Base-by-base conservation (phyloP, 2,888 invertebrate species). In the Heteromurus nitidus region DNA sequence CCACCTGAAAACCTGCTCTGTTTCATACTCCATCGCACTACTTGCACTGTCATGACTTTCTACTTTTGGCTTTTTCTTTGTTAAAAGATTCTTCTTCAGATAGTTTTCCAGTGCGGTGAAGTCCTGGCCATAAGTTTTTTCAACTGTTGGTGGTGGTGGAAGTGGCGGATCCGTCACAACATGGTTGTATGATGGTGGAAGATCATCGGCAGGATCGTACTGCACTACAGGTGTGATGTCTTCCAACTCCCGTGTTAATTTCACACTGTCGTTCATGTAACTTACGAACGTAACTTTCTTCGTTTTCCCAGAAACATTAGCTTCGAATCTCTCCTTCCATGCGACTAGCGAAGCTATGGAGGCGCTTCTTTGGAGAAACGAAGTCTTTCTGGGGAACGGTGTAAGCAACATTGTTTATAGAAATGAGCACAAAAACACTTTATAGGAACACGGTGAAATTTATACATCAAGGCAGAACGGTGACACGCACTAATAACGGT, bases 81-180 rank as follows among this genome's bases (percentile, higher is more conserved):
- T 20, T 3, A 18, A 62, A 3, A 77, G 62, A 26, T 69, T 77
- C 22, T 50, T 77, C 62, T 77, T 69, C 22, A 77, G 30, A 26
- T 69, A 77, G 20, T 30, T 50, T 20, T 77, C 77, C 24, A 77
- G n/a, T 18, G 77, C 77, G 5, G 77, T 69, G 50, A 77, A 77
- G 69, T 77, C 62, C 20, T 77, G 77, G 0, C 22, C 1, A 47
- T 50, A 76, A n/a, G 7, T 42, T 3, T 60, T 47, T 24, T 50
- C 53, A 3, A n/a, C 13, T 13, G 30, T 9, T 30, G 60, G 30
- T 55, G 53, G 53, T 2, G 55, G 42, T 16, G 64, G 62, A n/a
- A n/a, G 36, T 36, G 36, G 36, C 5, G 9, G 31, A 3, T 1
- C 53, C 3, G 16, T 11, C 5, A 42, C 18, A 31, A 60, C 44